Evolutionary conservation across 1,140 invertebrate species (phyloP).

Genomic region (Lysiphlebus fabarum): DNA sequence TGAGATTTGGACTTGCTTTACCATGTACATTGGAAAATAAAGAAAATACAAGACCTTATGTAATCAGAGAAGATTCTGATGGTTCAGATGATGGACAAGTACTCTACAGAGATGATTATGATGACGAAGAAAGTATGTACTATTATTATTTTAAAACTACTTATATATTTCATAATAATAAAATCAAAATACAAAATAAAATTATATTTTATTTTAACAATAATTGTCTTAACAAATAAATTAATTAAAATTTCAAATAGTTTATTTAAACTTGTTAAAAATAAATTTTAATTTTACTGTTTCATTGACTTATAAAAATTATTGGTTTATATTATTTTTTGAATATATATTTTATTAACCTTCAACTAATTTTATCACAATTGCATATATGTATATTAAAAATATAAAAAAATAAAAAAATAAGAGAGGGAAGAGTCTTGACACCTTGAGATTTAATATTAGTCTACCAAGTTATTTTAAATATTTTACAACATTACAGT

Average conservation of each 20-base stretch:
- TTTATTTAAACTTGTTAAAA: too few species aligned
- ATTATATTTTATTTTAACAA: too few species aligned
- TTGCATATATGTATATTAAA: not conserved
- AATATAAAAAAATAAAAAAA: not conserved
- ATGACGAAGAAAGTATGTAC: conserved; percentile 61
- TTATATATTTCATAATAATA: too few species aligned
- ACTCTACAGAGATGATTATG: conserved; percentile 75
- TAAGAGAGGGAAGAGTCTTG: not conserved
- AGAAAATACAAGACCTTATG: conserved; percentile 77
- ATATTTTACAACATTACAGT: conserved; percentile 29
- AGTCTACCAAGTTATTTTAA: conserved; percentile 44
- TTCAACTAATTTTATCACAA: too few species aligned
- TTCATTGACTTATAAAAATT: too few species aligned
- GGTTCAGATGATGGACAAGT: conserved; percentile 67
- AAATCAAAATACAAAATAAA: too few species aligned
- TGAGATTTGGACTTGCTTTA: conserved; percentile 69
- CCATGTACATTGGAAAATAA: conserved; percentile 78
- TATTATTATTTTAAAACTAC: not conserved
- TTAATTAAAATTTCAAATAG: not conserved
- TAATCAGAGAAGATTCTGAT: conserved; percentile 64
- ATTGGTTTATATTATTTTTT: too few species aligned
- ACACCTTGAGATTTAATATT: conserved; percentile 45
- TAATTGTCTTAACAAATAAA: too few species aligned
- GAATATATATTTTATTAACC: too few species aligned
- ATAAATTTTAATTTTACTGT: too few species aligned